Percentiles rank a stretch among this genome's conserved stretches.
These are phyloP conservation scores for Sturnus vulgaris DNA, from an alignment of 2,113 vertebrate genomes.

Conservation along the genomic window DNA sequence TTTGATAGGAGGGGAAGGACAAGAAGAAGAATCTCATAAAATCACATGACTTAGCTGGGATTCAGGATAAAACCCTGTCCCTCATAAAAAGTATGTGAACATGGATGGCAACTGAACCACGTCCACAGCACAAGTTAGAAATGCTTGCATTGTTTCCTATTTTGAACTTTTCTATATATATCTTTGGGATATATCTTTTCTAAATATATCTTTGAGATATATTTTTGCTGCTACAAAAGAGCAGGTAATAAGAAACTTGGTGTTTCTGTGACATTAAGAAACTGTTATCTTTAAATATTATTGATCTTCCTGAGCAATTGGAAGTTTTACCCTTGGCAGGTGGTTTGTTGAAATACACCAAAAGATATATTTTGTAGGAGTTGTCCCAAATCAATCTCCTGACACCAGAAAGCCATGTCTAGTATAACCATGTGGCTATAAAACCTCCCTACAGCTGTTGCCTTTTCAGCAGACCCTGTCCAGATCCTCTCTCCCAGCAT, in stretches of 20 bases:
- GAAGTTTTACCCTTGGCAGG: background rate
- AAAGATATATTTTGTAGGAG: background rate
- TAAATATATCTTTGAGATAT: background rate
- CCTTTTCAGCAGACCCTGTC: background rate
- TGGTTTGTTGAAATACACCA: background rate
- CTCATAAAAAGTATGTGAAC: background rate
- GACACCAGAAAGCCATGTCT: background rate
- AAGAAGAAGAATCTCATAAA: background rate
- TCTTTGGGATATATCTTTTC: too few species aligned
- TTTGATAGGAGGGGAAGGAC: background rate
- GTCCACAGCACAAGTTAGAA: background rate
- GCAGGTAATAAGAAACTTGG: background rate
- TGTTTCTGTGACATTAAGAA: background rate
- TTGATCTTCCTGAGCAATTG: background rate
- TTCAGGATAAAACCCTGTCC: background rate
- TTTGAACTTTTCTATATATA: background rate
- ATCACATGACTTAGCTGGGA: background rate
- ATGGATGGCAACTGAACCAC: background rate
- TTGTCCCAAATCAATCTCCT: background rate
- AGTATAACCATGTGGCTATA: background rate
- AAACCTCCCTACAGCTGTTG: background rate
- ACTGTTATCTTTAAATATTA: background rate
- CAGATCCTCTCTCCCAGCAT: background rate
- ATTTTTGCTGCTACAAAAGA: background rate
- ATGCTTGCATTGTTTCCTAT: background rate